Percentiles rank a stretch among this genome's conserved stretches.
Evolutionary conservation across 2,113 vertebrate genomes (phyloP).

Genomic region (Petrocephalus microphthalmus): DNA sequence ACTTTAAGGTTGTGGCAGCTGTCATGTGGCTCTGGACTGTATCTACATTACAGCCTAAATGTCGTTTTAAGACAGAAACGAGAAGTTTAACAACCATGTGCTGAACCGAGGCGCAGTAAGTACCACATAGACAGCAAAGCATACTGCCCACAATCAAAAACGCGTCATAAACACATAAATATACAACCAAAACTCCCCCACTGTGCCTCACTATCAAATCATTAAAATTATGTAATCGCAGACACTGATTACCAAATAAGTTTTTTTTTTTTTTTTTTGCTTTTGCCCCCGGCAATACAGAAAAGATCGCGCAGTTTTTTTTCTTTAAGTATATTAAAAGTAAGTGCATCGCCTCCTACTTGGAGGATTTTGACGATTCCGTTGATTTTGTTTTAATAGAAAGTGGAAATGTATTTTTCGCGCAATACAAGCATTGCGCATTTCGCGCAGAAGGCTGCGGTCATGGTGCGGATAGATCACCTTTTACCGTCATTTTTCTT

Average conservation of each 20-base stretch:
- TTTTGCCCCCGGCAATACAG: background rate
- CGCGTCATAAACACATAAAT: background rate
- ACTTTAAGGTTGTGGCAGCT: background rate
- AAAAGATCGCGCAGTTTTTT: background rate
- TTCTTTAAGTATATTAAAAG: background rate
- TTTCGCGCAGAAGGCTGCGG: too few relatives aligned
- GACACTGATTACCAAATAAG: background rate
- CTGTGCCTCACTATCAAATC: background rate
- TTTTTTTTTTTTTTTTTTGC: background rate
- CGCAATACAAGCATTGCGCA: background rate
- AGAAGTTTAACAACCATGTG: background rate
- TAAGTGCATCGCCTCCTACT: background rate
- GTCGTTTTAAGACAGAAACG: background rate
- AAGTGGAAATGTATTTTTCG: background rate
- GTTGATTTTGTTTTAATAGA: background rate
- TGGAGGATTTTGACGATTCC: background rate
- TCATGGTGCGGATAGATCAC: background rate
- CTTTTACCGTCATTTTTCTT: conserved; percentile 18
- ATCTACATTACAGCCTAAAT: background rate
- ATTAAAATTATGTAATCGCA: background rate
- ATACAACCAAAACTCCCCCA: background rate
- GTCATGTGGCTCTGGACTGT: background rate
- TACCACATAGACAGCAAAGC: background rate
- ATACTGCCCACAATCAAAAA: background rate
- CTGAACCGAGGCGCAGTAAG: background rate